These are phyloP conservation scores for Cettia cetti DNA, from an alignment of 2,113 vertebrate genomes.

Conservation along the genomic window DNA sequence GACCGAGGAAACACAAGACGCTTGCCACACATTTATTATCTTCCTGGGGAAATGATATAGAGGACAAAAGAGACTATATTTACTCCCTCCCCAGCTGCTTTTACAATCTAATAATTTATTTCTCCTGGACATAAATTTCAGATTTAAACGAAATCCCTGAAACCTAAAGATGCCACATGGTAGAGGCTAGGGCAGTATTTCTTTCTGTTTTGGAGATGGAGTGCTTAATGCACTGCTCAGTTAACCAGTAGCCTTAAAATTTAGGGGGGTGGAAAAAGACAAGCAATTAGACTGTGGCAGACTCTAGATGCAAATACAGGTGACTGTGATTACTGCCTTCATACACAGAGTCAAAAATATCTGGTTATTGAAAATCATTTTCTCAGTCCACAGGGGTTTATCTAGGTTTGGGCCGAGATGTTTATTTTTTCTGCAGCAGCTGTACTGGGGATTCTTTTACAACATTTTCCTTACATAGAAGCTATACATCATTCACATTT, in stretches of 20 bases:
- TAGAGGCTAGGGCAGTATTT: slow-evolving; percentile 36
- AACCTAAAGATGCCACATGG: slow-evolving; percentile 51
- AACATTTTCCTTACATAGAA: not conserved
- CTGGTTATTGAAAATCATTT: slow-evolving; percentile 56
- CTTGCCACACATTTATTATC: slow-evolving; percentile 52
- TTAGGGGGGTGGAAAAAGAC: not conserved
- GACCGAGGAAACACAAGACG: slow-evolving; percentile 18
- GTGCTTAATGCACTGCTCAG: slow-evolving; percentile 22
- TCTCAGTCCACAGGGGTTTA: slow-evolving; percentile 13
- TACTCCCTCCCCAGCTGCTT: slow-evolving; percentile 49
- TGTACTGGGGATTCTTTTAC: not conserved
- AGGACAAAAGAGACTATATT: slow-evolving; percentile 55
- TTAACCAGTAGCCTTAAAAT: slow-evolving; percentile 27
- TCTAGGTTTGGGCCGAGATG: slow-evolving; percentile 14
- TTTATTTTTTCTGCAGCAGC: slow-evolving; percentile 36
- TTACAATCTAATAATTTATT: slow-evolving; percentile 57
- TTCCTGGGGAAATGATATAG: slow-evolving; percentile 46
- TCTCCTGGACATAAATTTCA: slow-evolving; percentile 55
- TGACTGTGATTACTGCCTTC: not conserved
- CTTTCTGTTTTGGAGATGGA: slow-evolving; percentile 35
- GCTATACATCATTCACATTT: not conserved
- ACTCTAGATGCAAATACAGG: slow-evolving; percentile 5
- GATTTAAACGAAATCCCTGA: slow-evolving; percentile 57
- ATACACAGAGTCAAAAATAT: slow-evolving; percentile 39
- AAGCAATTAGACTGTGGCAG: slow-evolving; percentile 10